These are phyloP conservation scores for Mystacides longicornis DNA, from an alignment of 2,888 invertebrate genomes.

Conservation along the genomic window DNA sequence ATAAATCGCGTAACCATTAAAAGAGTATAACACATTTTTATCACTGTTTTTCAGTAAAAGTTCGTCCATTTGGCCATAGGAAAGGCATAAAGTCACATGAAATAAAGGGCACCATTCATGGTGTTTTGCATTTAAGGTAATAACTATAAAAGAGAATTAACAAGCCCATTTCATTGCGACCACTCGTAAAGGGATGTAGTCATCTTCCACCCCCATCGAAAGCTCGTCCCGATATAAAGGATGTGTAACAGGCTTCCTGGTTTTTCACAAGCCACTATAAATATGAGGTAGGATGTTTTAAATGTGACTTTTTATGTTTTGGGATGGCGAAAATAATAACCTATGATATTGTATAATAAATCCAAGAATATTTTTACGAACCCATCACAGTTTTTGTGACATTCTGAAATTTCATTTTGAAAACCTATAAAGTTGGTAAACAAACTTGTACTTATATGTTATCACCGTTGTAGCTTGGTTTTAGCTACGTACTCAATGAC, in stretches of 20 bases:
- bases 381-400: slow-evolving; percentile 38
- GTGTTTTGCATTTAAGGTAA: slow-evolving; percentile 36
- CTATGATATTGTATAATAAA: slow-evolving; percentile 29
- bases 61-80: slow-evolving; percentile 1
- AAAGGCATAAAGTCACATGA: slow-evolving; percentile 1
- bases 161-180: slow-evolving; percentile 39
- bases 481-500: too few species aligned
- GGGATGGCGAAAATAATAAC: slow-evolving; percentile 20
- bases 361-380: slow-evolving; percentile 45
- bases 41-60: not conserved
- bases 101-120: slow-evolving; percentile 10
- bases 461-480: too few species aligned
- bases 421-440: slow-evolving; percentile 31
- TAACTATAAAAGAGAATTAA: slow-evolving; percentile 43
- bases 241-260: too few species aligned
- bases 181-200: slow-evolving; percentile 10
- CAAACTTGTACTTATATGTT: slow-evolving; percentile 33
- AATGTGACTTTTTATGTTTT: slow-evolving; percentile 19
- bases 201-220: too few species aligned
- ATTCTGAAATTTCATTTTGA: slow-evolving; percentile 49
- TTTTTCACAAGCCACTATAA: not conserved
- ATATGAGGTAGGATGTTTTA: slow-evolving; percentile 15
- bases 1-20: too few species aligned
- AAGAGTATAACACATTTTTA: too few species aligned
- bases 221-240: too few species aligned